phyloP scores from a whole-genome alignment of 2,797 vertebrate species.

The Emydoidea blandingii region DNA sequence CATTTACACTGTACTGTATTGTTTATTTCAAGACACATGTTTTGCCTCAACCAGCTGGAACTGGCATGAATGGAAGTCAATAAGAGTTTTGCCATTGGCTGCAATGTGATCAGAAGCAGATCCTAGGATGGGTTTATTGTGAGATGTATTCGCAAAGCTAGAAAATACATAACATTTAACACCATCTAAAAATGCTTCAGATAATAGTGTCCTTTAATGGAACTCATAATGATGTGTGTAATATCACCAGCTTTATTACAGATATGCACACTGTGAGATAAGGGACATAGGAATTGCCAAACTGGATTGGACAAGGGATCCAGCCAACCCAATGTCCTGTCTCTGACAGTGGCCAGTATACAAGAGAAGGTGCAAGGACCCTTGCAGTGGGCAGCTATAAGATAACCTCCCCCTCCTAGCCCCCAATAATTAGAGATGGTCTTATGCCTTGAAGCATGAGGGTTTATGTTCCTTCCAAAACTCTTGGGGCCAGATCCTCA shows the following conservation, averaged over 20 bases:
- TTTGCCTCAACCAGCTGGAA: conserved; percentile 62
- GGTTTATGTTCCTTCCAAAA: background rate
- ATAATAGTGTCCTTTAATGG: background rate
- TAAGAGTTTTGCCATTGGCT: conserved; percentile 60
- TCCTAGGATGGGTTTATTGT: background rate
- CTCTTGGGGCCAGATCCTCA: background rate
- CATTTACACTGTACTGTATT: background rate
- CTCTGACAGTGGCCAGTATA: background rate
- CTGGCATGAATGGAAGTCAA: conserved; percentile 63
- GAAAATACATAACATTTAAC: background rate
- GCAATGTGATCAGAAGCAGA: background rate
- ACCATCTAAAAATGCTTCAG: background rate
- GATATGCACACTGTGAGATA: background rate
- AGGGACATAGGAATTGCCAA: background rate
- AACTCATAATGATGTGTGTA: background rate
- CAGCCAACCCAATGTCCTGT: background rate
- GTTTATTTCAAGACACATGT: background rate
- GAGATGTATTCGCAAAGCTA: background rate
- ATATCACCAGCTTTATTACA: background rate
- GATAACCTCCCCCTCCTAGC: background rate
- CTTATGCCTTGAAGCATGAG: background rate
- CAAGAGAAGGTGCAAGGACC: background rate
- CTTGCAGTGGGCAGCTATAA: background rate
- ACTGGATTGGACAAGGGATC: background rate
- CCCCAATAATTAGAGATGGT: background rate